phyloP scores from a whole-genome alignment of 2,888 invertebrate species.

The Cheilosia pagana region DNA sequence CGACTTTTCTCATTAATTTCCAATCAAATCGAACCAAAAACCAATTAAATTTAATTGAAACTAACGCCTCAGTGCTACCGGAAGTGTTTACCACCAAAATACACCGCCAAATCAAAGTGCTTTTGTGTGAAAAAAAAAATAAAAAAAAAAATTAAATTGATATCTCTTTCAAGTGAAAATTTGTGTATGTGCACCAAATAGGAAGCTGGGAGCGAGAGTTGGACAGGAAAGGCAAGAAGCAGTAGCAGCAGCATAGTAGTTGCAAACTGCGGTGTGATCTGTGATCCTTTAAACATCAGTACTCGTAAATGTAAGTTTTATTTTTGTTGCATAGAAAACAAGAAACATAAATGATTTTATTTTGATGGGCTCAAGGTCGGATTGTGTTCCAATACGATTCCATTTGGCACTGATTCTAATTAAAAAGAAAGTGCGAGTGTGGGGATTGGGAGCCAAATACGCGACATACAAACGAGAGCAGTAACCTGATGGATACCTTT shows the following conservation, averaged over 20 bases:
- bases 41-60: conserved; percentile 33
- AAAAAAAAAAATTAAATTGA: conserved; percentile 23
- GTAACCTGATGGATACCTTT: neutral
- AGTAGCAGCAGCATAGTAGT: conserved; percentile 28
- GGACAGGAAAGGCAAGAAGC: conserved; percentile 32
- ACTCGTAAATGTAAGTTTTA: conserved; percentile 27
- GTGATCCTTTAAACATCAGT: conserved; percentile 16
- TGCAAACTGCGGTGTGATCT: neutral
- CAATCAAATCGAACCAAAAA: conserved; percentile 54
- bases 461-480: conserved; percentile 5
- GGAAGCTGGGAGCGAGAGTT: conserved; percentile 58
- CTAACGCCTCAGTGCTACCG: conserved; percentile 8
- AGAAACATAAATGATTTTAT: neutral
- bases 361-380: conserved; percentile 34
- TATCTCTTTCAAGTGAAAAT: conserved; percentile 62
- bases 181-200: conserved; percentile 74
- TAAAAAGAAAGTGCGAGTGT: conserved; percentile 51
- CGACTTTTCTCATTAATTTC: conserved; percentile 60
- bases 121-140: conserved; percentile 37
- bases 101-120: conserved; percentile 4
- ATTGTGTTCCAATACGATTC: neutral
- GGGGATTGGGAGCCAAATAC: conserved; percentile 4
- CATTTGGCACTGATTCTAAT: neutral
- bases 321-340: neutral
- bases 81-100: conserved; percentile 39